Conservation (phyloP, 2,797 vertebrate species). For the Gephyroberyx darwinii region DNA sequence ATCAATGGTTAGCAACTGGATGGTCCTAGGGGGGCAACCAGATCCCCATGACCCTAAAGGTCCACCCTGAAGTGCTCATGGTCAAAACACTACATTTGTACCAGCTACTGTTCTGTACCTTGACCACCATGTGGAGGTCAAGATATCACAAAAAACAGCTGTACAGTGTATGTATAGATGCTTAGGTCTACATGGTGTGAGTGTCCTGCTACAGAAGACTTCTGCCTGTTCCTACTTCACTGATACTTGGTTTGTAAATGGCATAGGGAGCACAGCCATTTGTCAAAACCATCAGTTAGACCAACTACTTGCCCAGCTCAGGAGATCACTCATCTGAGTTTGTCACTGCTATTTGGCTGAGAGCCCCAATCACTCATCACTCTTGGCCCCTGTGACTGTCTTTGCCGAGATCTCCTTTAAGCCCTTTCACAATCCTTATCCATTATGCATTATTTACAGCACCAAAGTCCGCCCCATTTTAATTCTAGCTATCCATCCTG, state of each 20-base stretch:
- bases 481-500: constrained; percentile 39
- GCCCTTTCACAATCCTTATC: constrained; percentile 9
- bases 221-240: background rate
- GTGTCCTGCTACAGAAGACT: background rate
- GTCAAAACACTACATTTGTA: background rate
- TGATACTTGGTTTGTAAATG: background rate
- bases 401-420: constrained; percentile 6
- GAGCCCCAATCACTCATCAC: constrained; percentile 27
- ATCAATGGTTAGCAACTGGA: no score
- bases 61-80: background rate
- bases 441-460: constrained; percentile 25
- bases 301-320: constrained; percentile 8
- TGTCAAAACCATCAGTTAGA: constrained; percentile 30
- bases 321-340: constrained; percentile 27
- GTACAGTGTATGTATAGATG: background rate
- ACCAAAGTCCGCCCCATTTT: constrained; percentile 21
- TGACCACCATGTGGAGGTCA: background rate
- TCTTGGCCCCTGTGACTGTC: constrained; percentile 5
- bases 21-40: background rate
- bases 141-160: background rate
- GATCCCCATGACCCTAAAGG: no score
- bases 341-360: constrained; percentile 34
- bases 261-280: constrained; percentile 11
- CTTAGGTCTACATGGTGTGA: background rate
- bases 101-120: background rate